Evolutionary conservation across 2,888 invertebrate species (phyloP), one percentile per base, ranked within the genome.

Genomic region (Archips xylosteana): DNA sequence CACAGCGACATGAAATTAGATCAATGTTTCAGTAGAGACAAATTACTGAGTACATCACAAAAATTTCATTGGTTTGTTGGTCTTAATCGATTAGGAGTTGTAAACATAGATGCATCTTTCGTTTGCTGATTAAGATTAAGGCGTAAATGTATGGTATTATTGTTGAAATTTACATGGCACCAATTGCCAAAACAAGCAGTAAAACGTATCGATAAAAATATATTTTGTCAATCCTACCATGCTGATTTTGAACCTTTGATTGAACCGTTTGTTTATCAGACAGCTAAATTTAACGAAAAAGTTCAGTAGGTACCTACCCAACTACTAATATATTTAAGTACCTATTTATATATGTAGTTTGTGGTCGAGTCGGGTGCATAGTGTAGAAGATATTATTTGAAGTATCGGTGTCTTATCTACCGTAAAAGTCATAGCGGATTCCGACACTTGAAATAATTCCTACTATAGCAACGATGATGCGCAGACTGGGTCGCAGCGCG

Each of bases 401-500:
- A 54, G n/a, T 49, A n/a, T 49, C n/a, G 49, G n/a, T 49, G n/a
- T n/a, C 49, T 45, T 13, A 13, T n/a, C 9, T 54, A 45, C 9
- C 42, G 42, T 51, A 51, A n/a, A 51, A n/a, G 4, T 54, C 54
- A n/a, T 54, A 54, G 9, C 0, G 23, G 54, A 54, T 54, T 54
- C 15, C 54, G 54, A 54, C 9, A 54, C 9, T 8, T n/a, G 51
- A 45, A 54, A 23, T 23, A 54, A 54, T 54, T 54, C 54, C 54
- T 23, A 54, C n/a, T 54, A 54, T 23, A 54, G 54, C 54, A 47
- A 45, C 76, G 81, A 81, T 83, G 80, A 80, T 88, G 84, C 84
- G 79, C 89, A 93, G 92, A 89, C 73, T 90, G 92, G 91, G 86
- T 81, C 83, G 85, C 86, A 86, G 82, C 82, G 84, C 86, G 89